Base-by-base conservation (phyloP, 2,113 vertebrate species). In the Tringa solitaria region DNA sequence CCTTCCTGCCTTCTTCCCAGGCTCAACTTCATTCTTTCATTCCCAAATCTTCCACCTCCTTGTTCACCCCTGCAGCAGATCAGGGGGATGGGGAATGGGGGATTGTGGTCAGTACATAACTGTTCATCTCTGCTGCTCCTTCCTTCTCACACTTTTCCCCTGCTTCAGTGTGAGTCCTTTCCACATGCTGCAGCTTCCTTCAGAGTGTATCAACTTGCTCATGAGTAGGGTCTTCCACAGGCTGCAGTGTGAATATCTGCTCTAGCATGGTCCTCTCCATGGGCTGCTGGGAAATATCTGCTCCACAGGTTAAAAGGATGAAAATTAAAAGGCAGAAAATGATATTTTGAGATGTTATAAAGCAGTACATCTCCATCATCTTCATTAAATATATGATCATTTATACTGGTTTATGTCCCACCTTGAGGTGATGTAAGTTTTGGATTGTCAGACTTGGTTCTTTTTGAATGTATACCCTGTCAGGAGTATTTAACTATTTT, bases 41-140 rank as follows among this genome's bases (percentile, higher is more conserved):
- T 46, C 14, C 21, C 39, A 59, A 5, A 4, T 54, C 28, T 60
- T 51, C 13, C 18, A 53, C 11, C 16, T 41, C 11, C 28, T 8
- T 2, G 2, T 4, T n/a, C 12, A 12, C 3, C 10, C 8, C 3
- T 3, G 1, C 20, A 39, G 11, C 14, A 26, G 11, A 2, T 1
- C 35, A 65, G 26, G 8, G 4, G 8, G 10, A 17, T 54, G 9
- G 7, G 15, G 10, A 59, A 57, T 22, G 11, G 10, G 33, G 9
- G 3, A 8, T 16, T 46, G 39, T 30, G 9, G 19, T 69, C 39
- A 76, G 46, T 33, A 12, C 19, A 6, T 45, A 45, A 53, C 5
- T 9, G 18, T 39, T 82, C 37, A 4, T 45, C 15, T 60, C 18
- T 89, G 33, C 19, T 53, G 27, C 8, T 68, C 6, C 43, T 65